Evolutionary conservation across 2,888 invertebrate species (phyloP), one percentile per base, ranked within the genome.

Genomic region (Ariolimax columbianus): DNA sequence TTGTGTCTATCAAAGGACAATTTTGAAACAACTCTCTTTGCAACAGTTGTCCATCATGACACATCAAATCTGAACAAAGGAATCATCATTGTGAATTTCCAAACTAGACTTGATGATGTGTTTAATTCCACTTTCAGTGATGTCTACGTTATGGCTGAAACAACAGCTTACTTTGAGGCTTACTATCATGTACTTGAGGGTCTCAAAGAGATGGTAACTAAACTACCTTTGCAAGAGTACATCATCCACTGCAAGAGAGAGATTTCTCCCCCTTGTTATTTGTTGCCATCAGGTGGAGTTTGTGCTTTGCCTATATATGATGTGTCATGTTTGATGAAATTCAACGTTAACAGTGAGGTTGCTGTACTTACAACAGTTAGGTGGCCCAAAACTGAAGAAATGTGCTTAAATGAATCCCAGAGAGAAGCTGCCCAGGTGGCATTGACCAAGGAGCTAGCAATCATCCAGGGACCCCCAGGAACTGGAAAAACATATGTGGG

Each of bases 401-500:
- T 90, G 17, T 73, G 80, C 1, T 77, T 91, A 17, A 90, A 91
- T 84, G 36, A 68, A 33, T 90, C 90, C 23, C 87, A 87, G 73
- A 88, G 89, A 68, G 85, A 90, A 26, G 94, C 94, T 0, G 82
- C 94, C 17, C 84, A 91, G 73, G 86, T 88, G 47, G 92, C 93
- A 1, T 83, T 94, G 0, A 92, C 92, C 1, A 91, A 92, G 82
- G 92, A 93, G 82, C 82, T 94, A 38, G 90, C 93, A 7, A 86
- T 94, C 72, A 93, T 94, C 38, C 93, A 94, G 88, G 93, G 97
- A 0, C 97, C 97, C 0, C 97, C 97, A 0, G 97, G 97, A 2
- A 97, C 97, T 0, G 97, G 97, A 0, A 97, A 97, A 95, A 97
- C 97, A 0, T 96, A 95, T 92, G 93, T 97, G 86, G 97, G 97